phyloP scores from a whole-genome alignment of 2,113 vertebrate genomes.

The Nanger granti region DNA sequence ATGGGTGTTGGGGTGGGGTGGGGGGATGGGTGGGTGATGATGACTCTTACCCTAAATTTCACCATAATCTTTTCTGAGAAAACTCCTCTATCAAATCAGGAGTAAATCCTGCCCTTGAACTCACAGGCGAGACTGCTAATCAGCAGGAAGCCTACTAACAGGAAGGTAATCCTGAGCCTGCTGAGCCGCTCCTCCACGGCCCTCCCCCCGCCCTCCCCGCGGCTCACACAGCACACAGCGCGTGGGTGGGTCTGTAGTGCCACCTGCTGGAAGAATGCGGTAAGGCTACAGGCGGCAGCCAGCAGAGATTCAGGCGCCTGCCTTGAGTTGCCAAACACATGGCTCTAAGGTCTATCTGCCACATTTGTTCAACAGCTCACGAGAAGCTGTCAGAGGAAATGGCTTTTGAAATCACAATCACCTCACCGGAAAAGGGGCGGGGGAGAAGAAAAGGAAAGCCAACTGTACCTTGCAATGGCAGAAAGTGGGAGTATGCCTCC shows the following conservation, averaged over 20 bases:
- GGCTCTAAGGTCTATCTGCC: neutral
- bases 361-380: constrained; percentile 1
- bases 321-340: neutral
- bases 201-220: neutral
- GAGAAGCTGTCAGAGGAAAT: constrained; percentile 33
- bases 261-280: constrained; percentile 40
- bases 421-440: neutral
- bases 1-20: neutral
- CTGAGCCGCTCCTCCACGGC: too few relatives aligned
- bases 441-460: neutral
- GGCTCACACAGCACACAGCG: fast-evolving
- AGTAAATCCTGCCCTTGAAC: neutral
- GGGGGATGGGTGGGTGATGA: neutral
- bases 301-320: neutral
- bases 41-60: neutral
- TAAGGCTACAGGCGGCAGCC: neutral
- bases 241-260: constrained; percentile 25
- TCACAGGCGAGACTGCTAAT: neutral
- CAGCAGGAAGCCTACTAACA: neutral
- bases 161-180: neutral
- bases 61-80: neutral
- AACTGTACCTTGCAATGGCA: neutral
- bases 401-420: constrained; percentile 31
- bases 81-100: neutral
- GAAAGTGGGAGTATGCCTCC: neutral